phyloP scores from a whole-genome alignment of 2,888 invertebrate species.

The Synergus itoensis region DNA sequence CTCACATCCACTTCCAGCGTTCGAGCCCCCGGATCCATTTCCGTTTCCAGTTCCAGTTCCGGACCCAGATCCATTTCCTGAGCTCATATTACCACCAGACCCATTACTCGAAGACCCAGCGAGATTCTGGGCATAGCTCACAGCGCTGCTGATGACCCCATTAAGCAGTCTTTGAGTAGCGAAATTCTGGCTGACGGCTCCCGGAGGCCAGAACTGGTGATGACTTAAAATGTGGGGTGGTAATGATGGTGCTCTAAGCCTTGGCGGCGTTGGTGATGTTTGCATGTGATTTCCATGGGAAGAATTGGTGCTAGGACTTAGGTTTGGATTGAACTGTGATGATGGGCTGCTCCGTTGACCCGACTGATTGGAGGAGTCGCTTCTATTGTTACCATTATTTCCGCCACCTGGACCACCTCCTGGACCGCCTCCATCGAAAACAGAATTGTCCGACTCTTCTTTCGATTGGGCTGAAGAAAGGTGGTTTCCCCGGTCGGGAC shows the following conservation, averaged over 20 bases:
- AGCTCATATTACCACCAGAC: slow-evolving; percentile 52
- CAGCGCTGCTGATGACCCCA: slow-evolving; percentile 74
- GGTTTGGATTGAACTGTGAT: slow-evolving; percentile 70
- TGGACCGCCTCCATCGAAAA: slow-evolving; percentile 79
- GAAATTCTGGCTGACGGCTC: slow-evolving; percentile 73
- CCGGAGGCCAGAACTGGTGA: slow-evolving; percentile 77
- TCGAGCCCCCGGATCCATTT: slow-evolving; percentile 56
- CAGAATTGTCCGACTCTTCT: slow-evolving; percentile 79
- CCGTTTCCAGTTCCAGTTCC: slow-evolving; percentile 61
- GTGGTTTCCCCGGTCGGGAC: slow-evolving; percentile 69
- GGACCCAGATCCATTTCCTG: slow-evolving; percentile 51
- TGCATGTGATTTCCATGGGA: slow-evolving; percentile 57
- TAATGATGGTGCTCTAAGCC: slow-evolving; percentile 78
- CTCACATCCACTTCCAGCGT: slow-evolving; percentile 55
- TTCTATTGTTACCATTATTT: slow-evolving; percentile 56
- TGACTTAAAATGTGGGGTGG: slow-evolving; percentile 79
- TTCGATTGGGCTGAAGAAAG: slow-evolving; percentile 73
- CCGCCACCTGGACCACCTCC: slow-evolving; percentile 65
- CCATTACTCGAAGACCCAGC: slow-evolving; percentile 51
- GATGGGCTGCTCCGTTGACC: slow-evolving; percentile 74
- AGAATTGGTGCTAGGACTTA: slow-evolving; percentile 70
- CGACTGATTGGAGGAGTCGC: slow-evolving; percentile 64
- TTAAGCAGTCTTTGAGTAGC: slow-evolving; percentile 75
- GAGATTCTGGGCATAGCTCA: slow-evolving; percentile 72
- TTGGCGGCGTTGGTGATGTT: slow-evolving; percentile 64